Conservation (phyloP, 2,888 invertebrate genomes). For the Gandaritis pyraliata region DNA sequence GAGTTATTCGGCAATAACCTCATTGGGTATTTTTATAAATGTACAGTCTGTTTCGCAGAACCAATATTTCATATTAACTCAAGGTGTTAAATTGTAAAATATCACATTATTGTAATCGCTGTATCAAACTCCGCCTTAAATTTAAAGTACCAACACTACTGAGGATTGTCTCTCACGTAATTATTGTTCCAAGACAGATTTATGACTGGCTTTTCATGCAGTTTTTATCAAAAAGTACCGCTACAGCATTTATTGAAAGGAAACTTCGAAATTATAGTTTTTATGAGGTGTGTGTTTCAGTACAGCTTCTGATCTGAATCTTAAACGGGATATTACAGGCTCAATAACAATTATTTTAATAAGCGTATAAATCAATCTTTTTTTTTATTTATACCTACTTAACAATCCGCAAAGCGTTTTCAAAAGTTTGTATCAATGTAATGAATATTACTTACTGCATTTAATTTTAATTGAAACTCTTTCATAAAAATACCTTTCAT, state of each 20-base stretch:
- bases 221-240: constrained; percentile 35
- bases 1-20: no score
- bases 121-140: not conserved
- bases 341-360: constrained; percentile 17
- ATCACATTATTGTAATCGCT: not conserved
- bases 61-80: not conserved
- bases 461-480: not conserved
- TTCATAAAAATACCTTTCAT: not conserved
- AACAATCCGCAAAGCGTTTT: no score
- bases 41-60: not conserved
- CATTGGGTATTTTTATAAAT: no score
- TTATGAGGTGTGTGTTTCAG: constrained; percentile 29
- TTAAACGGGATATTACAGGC: constrained; percentile 20
- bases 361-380: constrained; percentile 16
- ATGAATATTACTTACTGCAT: not conserved
- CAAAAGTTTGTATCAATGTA: no score
- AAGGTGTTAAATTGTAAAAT: not conserved
- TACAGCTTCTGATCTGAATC: constrained; percentile 22
- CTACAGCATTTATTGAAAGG: constrained; percentile 31
- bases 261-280: constrained; percentile 30
- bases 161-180: constrained; percentile 32
- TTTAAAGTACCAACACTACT: constrained; percentile 8
- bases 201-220: constrained; percentile 33
- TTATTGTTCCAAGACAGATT: constrained; percentile 29
- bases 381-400: no score